Evolutionary conservation across 2,797 vertebrate genomes (phyloP), one percentile per base, ranked within the genome.

Genomic region (Halcyon badia): DNA sequence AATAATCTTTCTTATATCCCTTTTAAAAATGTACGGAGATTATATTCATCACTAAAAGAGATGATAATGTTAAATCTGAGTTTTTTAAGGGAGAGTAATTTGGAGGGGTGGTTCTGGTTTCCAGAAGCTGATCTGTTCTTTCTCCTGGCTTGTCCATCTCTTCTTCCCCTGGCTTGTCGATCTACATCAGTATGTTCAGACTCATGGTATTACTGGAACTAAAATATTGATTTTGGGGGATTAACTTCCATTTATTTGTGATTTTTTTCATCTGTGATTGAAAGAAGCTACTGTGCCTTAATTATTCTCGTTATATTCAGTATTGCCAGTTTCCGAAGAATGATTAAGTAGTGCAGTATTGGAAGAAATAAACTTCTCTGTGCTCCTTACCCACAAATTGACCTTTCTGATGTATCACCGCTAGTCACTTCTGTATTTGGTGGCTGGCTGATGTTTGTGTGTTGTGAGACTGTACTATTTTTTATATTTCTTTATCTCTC

Each of bases 21-120:
- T 82, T 91, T 48, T 28, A 26, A 48, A 66, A 60, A 65, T 72
- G 17, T 80, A 44, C 82, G n/a, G 80, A 98, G 98, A 94, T 73
- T 97, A 97, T 61, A 83, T 93, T 65, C 79, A 94, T 98, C 95
- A 35, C 91, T 98, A 46, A 97, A 98, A 96, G 96, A 98, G 70
- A 92, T 98, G 33, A 76, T 41, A 48, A 96, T 77, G 35, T 89
- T 98, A 57, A 98, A 98, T 90, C 85, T 93, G 30, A 97, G 95
- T 54, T 97, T 97, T 97, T 97, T 82, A 83, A 98, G 58, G 97
- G 98, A 56, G 97, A 94, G 41, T 97, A 97, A 73, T 93, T 98
- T 68, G 96, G 98, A 89, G 94, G 72, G 5, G 30, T 88, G 14
- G 56, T 62, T 49, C 80, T 76, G 85, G 26, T 39, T 51, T 81